Evolutionary conservation across 35 echinoderm and acorn worm species (phyloP).

Genomic region (Acanthaster planci): DNA sequence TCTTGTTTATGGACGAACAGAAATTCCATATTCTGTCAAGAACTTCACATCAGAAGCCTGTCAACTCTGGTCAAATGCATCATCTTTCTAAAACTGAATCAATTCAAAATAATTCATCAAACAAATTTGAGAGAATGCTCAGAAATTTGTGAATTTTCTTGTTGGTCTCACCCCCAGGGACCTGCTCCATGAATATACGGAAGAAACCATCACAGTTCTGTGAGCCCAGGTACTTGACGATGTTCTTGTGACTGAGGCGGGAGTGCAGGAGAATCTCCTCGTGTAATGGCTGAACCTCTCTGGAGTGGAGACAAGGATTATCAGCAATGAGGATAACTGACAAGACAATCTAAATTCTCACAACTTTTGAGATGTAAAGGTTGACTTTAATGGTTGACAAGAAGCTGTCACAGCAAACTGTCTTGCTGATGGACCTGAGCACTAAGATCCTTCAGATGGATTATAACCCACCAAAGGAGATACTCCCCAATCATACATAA

Average conservation of each 20-base stretch:
- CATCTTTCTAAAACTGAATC: neutral
- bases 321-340: neutral
- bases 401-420: too few species aligned
- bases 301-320: slow-evolving; percentile 22
- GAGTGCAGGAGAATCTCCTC: slow-evolving; percentile 94
- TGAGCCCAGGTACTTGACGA: slow-evolving; percentile 97
- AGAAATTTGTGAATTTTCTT: too few species aligned
- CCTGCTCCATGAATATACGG: slow-evolving; percentile 97
- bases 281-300: slow-evolving; percentile 94
- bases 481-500: too few species aligned
- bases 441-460: too few species aligned
- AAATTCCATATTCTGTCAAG: too few species aligned
- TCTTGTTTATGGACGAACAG: too few species aligned
- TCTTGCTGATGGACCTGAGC: too few species aligned
- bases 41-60: too few species aligned
- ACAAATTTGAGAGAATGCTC: neutral
- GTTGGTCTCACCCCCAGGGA: slow-evolving; percentile 79
- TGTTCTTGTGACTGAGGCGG: slow-evolving; percentile 95
- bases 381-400: too few species aligned
- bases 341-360: neutral
- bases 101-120: neutral
- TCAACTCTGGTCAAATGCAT: too few species aligned
- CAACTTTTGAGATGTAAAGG: too few species aligned
- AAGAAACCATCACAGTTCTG: slow-evolving; percentile 52
- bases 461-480: too few species aligned